Evolutionary conservation across 2,797 vertebrate species (phyloP).

Genomic region (Enteromius trimaculatus): DNA sequence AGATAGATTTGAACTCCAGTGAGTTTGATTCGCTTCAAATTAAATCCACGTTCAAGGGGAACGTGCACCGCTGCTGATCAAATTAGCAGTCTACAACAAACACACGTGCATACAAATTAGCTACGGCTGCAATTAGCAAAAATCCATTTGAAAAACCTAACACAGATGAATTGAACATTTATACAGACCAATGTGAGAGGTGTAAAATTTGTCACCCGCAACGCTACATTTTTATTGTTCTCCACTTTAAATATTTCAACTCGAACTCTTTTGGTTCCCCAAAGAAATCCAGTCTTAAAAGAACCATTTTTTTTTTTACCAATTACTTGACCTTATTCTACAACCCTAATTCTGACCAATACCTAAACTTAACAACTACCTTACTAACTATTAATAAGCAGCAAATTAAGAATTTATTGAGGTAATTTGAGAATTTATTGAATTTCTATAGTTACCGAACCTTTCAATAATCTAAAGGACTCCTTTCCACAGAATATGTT

Average conservation of each 20-base stretch:
- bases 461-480: background rate
- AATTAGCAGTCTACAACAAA: constrained; percentile 35
- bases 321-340: too few species aligned
- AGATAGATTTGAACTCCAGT: constrained; percentile 53
- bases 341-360: too few species aligned
- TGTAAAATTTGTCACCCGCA: background rate
- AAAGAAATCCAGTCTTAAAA: background rate
- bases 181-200: background rate
- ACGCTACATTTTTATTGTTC: background rate
- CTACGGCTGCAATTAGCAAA: constrained; percentile 31
- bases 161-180: background rate
- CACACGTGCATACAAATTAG: constrained; percentile 20
- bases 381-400: too few species aligned
- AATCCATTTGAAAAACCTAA: constrained; percentile 47
- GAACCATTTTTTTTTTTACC: background rate
- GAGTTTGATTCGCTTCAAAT: constrained; percentile 59
- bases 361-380: too few species aligned
- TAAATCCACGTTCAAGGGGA: constrained; percentile 62
- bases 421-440: too few species aligned
- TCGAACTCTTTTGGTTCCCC: background rate
- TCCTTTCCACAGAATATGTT: background rate
- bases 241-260: background rate
- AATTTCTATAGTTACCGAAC: too few species aligned
- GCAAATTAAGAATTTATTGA: too few species aligned
- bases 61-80: constrained; percentile 32